These are phyloP conservation scores for Crematogaster levior DNA, from an alignment of 2,888 invertebrate species.

Conservation along the genomic window DNA sequence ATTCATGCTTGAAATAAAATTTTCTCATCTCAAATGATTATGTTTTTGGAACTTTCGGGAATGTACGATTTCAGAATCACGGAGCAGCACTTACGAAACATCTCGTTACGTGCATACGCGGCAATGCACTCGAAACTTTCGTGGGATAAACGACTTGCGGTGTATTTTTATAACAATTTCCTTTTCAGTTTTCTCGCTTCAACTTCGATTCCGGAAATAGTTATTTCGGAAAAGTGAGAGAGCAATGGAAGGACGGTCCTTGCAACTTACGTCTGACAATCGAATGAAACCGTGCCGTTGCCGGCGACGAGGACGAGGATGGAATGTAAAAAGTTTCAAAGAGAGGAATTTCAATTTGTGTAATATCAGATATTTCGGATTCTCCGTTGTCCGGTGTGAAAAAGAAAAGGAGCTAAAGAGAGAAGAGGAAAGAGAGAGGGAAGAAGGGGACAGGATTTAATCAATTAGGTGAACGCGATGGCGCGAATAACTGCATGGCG, in stretches of 20 bases:
- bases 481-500: conserved; percentile 50
- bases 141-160: conserved; percentile 41
- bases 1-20: conserved; percentile 5
- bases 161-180: conserved; percentile 55
- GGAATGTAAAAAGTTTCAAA: conserved; percentile 65
- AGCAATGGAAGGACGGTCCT: not conserved
- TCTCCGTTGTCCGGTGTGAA: conserved; percentile 53
- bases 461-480: conserved; percentile 65
- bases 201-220: conserved; percentile 26
- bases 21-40: not conserved
- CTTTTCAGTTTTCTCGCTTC: conserved; percentile 1
- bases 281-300: conserved; percentile 32
- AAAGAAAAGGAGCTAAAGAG: not conserved
- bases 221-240: conserved; percentile 11
- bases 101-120: conserved; percentile 9
- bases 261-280: conserved; percentile 47
- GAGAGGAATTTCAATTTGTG: conserved; percentile 72
- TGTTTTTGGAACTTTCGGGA: not conserved
- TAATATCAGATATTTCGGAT: conserved; percentile 74
- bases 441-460: conserved; percentile 56
- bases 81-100: conserved; percentile 19
- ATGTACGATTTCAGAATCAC: conserved; percentile 30
- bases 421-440: not conserved
- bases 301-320: not conserved
- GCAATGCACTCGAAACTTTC: conserved; percentile 42